These are phyloP conservation scores for Nomada hirtipes DNA, from an alignment of 2,888 invertebrate genomes.

Conservation along the genomic window DNA sequence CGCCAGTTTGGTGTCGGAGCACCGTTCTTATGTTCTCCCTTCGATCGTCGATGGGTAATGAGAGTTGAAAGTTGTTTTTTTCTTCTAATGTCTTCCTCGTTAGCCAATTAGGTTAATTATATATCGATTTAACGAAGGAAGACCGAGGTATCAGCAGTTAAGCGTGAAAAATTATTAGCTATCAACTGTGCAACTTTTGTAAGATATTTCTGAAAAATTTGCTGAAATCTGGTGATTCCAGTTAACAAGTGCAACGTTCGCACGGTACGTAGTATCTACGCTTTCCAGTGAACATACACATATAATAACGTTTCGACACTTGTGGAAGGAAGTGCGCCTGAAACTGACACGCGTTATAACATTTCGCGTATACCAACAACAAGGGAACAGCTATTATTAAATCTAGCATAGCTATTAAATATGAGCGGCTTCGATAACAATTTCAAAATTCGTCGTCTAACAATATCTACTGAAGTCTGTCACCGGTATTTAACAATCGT, in stretches of 20 bases:
- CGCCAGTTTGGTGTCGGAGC: not conserved
- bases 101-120: not conserved
- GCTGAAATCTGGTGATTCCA: not conserved
- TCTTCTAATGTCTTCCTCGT: not conserved
- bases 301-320: not conserved
- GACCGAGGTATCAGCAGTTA: not conserved
- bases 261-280: not conserved
- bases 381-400: slow-evolving; percentile 31
- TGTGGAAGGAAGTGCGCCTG: not conserved
- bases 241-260: slow-evolving; percentile 30
- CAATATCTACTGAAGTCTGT: slow-evolving; percentile 6
- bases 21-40: not conserved
- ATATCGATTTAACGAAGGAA: not conserved
- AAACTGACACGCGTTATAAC: slow-evolving; percentile 29
- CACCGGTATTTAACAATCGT: slow-evolving; percentile 31
- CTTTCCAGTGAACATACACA: not conserved
- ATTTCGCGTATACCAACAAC: slow-evolving; percentile 31
- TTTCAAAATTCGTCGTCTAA: slow-evolving; percentile 7
- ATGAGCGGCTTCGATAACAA: slow-evolving; percentile 34
- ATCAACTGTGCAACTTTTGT: not conserved
- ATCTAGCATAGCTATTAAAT: slow-evolving; percentile 36
- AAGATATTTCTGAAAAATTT: slow-evolving; percentile 6
- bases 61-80: too few relatives aligned
- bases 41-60: not conserved
- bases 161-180: slow-evolving; percentile 21